Evolutionary conservation across 2,888 invertebrate genomes (phyloP), one percentile per base, ranked within the genome.

Genomic region (Poecilobothrus nobilitatus): DNA sequence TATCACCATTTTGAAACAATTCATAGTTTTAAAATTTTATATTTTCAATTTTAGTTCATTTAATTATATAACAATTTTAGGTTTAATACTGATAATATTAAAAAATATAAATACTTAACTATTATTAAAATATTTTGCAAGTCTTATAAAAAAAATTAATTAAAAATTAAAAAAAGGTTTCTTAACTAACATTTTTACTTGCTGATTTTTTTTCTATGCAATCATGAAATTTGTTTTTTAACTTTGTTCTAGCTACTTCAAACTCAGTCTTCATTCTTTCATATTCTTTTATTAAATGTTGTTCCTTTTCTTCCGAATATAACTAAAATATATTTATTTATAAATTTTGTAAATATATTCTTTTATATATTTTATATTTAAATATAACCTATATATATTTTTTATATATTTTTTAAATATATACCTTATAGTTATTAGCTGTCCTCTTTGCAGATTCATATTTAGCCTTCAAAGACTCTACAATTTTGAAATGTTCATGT

Each of bases 261-360:
- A 88, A 89, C 72, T 86, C 87, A 63, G 84, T 83, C 74, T 88
- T 88, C 73, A 89, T 85, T 63, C 89, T 83, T 71, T 86, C 86
- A 76, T 87, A 85, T 77, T 89, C 89, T 70, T 84, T 84, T 73
- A 84, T 83, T 72, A 87, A 84, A 75, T 88, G 88, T 34, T 85
- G 84, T 70, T 89, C 88, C 74, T 87, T 88, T 72, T 88, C 87
- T 37, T 85, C 82, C 21, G 87, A 84, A 73, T 88, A 87, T 72
- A 87, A 85, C 86, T 88, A 69, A 71, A 70, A 34, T n/a, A 62
- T 8, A 5, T 62, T 1, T 63, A 21, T 21, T 63, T 22, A 21
- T 21, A 41, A 37, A 21, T 41, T 34, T 12, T 61, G 18, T 27
- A 67, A 41, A 64, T 68, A 4, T 20, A 18, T 10, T 33, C 5